phyloP scores from a whole-genome alignment of 2,113 vertebrate species.

The Scytalopus superciliaris region DNA sequence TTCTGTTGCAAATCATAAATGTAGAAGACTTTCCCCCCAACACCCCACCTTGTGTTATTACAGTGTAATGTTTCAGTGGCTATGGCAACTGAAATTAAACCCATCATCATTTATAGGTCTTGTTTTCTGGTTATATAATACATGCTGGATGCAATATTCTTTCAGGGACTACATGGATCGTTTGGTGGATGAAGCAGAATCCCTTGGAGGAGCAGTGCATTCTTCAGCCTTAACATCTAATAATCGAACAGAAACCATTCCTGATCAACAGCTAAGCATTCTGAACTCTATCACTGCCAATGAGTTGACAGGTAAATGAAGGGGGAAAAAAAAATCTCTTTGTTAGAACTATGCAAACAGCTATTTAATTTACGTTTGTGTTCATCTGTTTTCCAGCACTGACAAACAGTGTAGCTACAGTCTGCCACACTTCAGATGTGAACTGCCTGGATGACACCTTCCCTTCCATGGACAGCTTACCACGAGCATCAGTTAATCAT shows the following conservation, averaged over 20 bases:
- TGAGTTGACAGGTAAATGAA: constrained; percentile 88
- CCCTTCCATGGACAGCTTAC: constrained; percentile 84
- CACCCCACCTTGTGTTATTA: background rate
- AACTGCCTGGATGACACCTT: constrained; percentile 89
- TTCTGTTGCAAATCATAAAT: background rate
- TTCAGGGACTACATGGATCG: constrained; percentile 96
- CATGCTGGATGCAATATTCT: background rate
- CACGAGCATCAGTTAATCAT: constrained; percentile 86
- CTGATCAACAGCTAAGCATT: constrained; percentile 91
- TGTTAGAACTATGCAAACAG: background rate
- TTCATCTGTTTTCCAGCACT: constrained; percentile 77
- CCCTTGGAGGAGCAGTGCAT: constrained; percentile 85
- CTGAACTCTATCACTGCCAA: constrained; percentile 95
- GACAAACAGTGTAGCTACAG: constrained; percentile 89
- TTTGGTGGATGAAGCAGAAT: constrained; percentile 94
- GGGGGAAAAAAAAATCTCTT: background rate
- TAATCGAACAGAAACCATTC: constrained; percentile 81
- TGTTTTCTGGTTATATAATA: background rate
- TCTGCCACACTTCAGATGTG: constrained; percentile 84
- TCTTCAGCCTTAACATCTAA: constrained; percentile 85
- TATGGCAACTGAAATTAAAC: background rate
- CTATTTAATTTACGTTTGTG: background rate
- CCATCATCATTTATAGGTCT: background rate
- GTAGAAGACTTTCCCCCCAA: background rate
- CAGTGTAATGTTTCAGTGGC: background rate